Evolutionary conservation across 2,797 vertebrate species (phyloP).

Genomic region (Acrossocheilus fasciatus): DNA sequence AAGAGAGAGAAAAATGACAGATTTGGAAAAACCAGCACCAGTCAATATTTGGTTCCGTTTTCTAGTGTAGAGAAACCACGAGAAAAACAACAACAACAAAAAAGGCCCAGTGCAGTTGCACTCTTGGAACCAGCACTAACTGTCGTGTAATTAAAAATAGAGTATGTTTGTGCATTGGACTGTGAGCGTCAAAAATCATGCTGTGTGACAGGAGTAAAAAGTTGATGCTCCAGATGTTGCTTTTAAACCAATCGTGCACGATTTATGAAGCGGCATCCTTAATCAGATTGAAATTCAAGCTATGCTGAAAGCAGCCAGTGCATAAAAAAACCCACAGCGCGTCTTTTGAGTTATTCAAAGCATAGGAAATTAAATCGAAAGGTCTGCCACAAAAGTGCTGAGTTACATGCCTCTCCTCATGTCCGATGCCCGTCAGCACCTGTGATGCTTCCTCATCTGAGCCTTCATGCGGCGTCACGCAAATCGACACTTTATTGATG

Average conservation of each 20-base stretch:
- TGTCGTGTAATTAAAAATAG: slow-evolving; percentile 7
- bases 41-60: background rate
- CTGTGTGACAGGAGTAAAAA: slow-evolving; percentile 4
- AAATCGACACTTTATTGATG: slow-evolving; percentile 60
- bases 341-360: slow-evolving; percentile 17
- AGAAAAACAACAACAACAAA: background rate
- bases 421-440: background rate
- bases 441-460: background rate
- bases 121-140: background rate
- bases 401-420: slow-evolving; percentile 60
- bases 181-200: slow-evolving; percentile 4
- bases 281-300: slow-evolving; percentile 16
- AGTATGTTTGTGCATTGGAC: slow-evolving; percentile 12
- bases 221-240: slow-evolving; percentile 39
- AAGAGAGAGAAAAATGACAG: background rate
- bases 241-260: slow-evolving; percentile 21
- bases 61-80: background rate
- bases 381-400: slow-evolving; percentile 61
- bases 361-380: slow-evolving; percentile 26
- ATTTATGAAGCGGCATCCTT: slow-evolving; percentile 26
- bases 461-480: slow-evolving; percentile 31
- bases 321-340: background rate
- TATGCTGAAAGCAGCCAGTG: background rate
- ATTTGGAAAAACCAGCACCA: background rate
- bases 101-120: background rate